Evolutionary conservation across 2,888 invertebrate species (phyloP).

Genomic region (Philereme vetulata): DNA sequence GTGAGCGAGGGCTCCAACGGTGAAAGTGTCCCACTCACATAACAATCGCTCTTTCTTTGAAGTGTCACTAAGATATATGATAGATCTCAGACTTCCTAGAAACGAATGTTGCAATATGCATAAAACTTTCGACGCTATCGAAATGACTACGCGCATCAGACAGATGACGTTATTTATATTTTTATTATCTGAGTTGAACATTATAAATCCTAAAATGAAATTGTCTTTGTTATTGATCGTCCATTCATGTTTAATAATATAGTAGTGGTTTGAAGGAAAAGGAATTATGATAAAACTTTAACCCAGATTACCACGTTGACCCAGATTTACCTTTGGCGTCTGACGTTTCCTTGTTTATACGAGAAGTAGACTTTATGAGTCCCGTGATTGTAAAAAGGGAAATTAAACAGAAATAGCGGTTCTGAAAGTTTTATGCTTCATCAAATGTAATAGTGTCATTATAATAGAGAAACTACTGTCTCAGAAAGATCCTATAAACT

Average conservation of each 20-base stretch:
- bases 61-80: conserved; percentile 72
- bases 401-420: conserved; percentile 30
- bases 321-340: conserved; percentile 57
- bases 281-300: conserved; percentile 54
- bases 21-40: conserved; percentile 76
- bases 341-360: conserved; percentile 63
- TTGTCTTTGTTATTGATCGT: no score
- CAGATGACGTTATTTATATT: no score
- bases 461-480: conserved; percentile 17
- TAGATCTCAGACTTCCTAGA: conserved; percentile 62
- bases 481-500: conserved; percentile 11
- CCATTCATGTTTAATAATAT: no score
- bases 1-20: conserved; percentile 58
- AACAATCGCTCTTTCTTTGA: conserved; percentile 74
- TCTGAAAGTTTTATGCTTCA: conserved; percentile 34
- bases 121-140: conserved; percentile 45
- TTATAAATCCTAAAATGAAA: no score
- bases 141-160: conserved; percentile 15
- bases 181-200: no score
- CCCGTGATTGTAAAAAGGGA: conserved; percentile 42
- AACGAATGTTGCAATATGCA: conserved; percentile 53
- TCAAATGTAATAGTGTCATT: conserved; percentile 30
- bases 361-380: conserved; percentile 41
- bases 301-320: conserved; percentile 48
- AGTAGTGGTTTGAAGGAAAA: no score